phyloP scores from a whole-genome alignment of 2,113 vertebrate genomes.

The Sterna hirundo region DNA sequence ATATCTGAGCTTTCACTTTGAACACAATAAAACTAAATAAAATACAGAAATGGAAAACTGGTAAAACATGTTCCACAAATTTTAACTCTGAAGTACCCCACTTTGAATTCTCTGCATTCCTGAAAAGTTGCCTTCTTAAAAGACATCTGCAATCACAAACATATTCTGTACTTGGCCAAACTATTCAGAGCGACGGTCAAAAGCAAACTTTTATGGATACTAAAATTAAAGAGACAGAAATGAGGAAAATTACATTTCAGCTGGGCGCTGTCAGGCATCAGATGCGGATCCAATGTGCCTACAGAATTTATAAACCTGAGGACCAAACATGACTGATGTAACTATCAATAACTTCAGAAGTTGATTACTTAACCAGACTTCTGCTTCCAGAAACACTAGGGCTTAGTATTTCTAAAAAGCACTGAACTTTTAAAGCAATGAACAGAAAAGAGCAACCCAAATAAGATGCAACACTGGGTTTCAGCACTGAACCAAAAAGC shows the following conservation, averaged over 20 bases:
- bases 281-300: rapidly evolving
- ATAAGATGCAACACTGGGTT: neutral
- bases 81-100: neutral
- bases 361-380: neutral
- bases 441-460: neutral
- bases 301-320: neutral
- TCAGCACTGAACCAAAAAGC: neutral
- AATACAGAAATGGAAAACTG: neutral
- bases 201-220: neutral
- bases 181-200: neutral
- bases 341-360: neutral
- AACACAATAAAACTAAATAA: neutral
- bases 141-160: neutral
- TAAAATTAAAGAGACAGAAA: neutral
- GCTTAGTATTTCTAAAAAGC: neutral
- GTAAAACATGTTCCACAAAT: neutral
- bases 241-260: neutral
- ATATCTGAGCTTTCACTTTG: neutral
- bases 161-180: neutral
- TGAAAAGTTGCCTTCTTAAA: neutral
- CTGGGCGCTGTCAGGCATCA: neutral
- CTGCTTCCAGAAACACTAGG: neutral
- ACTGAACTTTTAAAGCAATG: neutral
- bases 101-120: neutral
- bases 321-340: neutral